Conservation (phyloP, 2,113 vertebrate species). For the Prochilodus magdalenae region DNA sequence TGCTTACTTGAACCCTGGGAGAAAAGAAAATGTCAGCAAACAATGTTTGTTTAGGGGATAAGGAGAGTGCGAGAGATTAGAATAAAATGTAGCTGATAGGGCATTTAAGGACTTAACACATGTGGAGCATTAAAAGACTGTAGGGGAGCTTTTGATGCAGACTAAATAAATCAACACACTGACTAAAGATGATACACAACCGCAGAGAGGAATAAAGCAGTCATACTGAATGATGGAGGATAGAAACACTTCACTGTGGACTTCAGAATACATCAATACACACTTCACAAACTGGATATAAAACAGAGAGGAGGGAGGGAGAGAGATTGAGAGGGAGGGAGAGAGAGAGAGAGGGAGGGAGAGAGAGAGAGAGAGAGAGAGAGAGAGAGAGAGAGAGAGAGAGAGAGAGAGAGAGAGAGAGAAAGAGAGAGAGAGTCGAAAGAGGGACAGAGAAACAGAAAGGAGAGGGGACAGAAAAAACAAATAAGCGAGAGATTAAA, state of each 20-base stretch:
- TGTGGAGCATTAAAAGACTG: slow-evolving; percentile 47
- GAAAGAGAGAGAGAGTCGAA: no score
- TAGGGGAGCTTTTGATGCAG: slow-evolving; percentile 31
- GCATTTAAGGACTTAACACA: slow-evolving; percentile 52
- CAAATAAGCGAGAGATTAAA: no score
- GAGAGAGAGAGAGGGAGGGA: no score
- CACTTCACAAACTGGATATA: neutral
- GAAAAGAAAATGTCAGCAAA: slow-evolving; percentile 58
- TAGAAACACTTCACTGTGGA: neutral
- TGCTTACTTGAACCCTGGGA: slow-evolving; percentile 61
- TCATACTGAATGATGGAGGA: neutral
- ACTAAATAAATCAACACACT: slow-evolving; percentile 36
- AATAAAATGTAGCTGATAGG: slow-evolving; percentile 39
- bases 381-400: no score
- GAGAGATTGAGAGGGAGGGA: no score
- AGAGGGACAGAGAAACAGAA: no score
- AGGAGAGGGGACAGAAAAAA: no score
- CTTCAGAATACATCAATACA: no score
- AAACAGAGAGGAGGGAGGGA: no score
- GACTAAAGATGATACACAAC: neutral
- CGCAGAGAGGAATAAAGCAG: neutral
- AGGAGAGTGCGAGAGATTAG: slow-evolving; percentile 4
- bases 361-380: no score
- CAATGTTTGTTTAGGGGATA: slow-evolving; percentile 57
- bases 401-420: no score